Percentiles rank a stretch among this genome's conserved stretches.
Evolutionary conservation across 92 coral and sea anemone genomes (phyloP).

Genomic region (Epizoanthus stellaris): DNA sequence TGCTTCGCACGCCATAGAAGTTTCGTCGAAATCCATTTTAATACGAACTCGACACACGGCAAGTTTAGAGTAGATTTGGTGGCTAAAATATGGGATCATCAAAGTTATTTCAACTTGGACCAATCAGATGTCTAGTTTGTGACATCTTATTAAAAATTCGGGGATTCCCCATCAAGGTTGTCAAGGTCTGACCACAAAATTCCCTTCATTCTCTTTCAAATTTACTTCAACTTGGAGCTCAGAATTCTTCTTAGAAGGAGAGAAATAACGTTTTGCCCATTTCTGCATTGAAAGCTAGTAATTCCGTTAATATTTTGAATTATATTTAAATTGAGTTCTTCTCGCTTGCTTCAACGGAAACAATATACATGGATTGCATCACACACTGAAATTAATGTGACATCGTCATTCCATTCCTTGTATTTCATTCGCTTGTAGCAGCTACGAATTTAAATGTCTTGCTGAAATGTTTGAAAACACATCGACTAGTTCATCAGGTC

Average conservation of each 20-base stretch:
- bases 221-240: not conserved
- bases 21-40: constrained; percentile 22
- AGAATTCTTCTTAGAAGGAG: not conserved
- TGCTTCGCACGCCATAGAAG: not conserved
- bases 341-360: too few relatives aligned
- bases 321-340: not conserved
- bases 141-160: not conserved
- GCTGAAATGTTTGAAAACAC: too few relatives aligned
- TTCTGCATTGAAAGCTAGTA: too few relatives aligned
- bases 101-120: not conserved
- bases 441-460: too few relatives aligned
- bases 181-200: not conserved
- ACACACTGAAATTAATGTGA: too few relatives aligned
- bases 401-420: too few relatives aligned
- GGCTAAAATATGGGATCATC: not conserved
- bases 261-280: not conserved
- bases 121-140: not conserved
- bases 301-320: not conserved
- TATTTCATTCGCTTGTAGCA: too few relatives aligned
- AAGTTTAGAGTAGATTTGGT: not conserved
- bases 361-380: too few relatives aligned
- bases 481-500: too few relatives aligned
- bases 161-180: constrained; percentile 9
- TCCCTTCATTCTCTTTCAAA: not conserved
- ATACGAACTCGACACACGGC: not conserved